Conservation (phyloP, 2,797 vertebrate species). For the Ptychobarbus kaznakovi region DNA sequence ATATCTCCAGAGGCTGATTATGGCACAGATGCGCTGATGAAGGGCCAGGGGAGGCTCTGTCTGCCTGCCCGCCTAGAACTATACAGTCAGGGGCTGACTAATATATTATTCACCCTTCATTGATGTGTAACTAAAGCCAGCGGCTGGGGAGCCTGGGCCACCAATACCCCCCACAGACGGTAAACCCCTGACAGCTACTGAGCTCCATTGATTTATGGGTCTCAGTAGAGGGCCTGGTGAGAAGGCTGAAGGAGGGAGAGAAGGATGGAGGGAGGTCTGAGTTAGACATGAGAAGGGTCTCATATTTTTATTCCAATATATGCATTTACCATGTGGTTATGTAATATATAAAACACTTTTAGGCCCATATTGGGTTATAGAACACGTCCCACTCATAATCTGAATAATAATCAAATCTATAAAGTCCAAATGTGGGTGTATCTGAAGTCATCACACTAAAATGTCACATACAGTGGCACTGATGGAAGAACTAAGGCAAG, state of each 20-base stretch:
- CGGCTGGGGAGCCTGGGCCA: slow-evolving; percentile 66
- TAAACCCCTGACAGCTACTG: slow-evolving; percentile 66
- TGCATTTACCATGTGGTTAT: background rate
- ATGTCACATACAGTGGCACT: background rate
- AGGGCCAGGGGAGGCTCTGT: slow-evolving; percentile 37
- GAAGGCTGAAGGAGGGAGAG: slow-evolving; percentile 12
- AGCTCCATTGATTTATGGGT: slow-evolving; percentile 72
- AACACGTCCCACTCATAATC: background rate
- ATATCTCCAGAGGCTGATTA: slow-evolving; percentile 59
- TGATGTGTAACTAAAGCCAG: slow-evolving; percentile 81
- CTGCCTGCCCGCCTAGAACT: slow-evolving; percentile 34
- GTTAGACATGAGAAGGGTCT: background rate
- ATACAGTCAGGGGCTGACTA: slow-evolving; percentile 63
- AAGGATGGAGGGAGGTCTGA: background rate
- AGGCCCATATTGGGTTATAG: background rate
- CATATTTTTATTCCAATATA: slow-evolving; percentile 3
- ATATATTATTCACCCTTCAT: slow-evolving; percentile 81
- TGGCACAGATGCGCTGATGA: slow-evolving; percentile 54
- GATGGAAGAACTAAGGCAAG: slow-evolving; percentile 11
- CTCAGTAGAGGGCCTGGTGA: slow-evolving; percentile 42
- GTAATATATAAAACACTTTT: slow-evolving; percentile 3
- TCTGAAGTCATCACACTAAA: background rate
- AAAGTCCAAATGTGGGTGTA: background rate
- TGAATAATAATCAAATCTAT: background rate
- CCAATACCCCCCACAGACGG: slow-evolving; percentile 67